Conservation (phyloP, 2,888 invertebrate genomes). For the Amorpha juglandis region DNA sequence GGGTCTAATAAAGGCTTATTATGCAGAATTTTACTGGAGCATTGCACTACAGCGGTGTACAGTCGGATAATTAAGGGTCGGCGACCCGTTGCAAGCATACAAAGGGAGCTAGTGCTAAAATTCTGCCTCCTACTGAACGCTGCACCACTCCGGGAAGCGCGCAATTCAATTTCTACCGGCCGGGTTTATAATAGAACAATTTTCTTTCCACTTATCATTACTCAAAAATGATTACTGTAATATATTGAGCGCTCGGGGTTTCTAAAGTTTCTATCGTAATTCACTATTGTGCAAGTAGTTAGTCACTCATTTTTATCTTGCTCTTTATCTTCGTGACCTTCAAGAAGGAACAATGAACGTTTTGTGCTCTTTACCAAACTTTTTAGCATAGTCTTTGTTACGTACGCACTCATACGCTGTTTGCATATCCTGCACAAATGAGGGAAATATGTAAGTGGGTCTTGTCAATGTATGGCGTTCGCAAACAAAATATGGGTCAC, state of each 20-base stretch:
- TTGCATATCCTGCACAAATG: not conserved
- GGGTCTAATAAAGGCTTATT: conserved; percentile 79
- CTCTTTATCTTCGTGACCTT: conserved; percentile 52
- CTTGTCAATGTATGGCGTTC: conserved; percentile 19
- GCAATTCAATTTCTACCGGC: conserved; percentile 45
- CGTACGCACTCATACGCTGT: not conserved
- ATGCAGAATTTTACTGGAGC: conserved; percentile 82
- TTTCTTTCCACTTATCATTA: conserved; percentile 34
- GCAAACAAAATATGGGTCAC: conserved; percentile 19
- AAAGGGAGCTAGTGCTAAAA: conserved; percentile 70
- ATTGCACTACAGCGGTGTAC: conserved; percentile 75
- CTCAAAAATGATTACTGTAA: conserved; percentile 31
- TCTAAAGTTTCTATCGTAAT: conserved; percentile 32
- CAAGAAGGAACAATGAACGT: conserved; percentile 48
- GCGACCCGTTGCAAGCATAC: conserved; percentile 64
- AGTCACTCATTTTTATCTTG: conserved; percentile 38
- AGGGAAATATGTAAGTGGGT: not conserved
- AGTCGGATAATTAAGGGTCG: conserved; percentile 79
- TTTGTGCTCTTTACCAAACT: conserved; percentile 30
- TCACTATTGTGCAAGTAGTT: conserved; percentile 31
- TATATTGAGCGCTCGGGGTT: conserved; percentile 31
- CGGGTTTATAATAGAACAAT: conserved; percentile 39
- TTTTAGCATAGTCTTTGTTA: conserved; percentile 7
- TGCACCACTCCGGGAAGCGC: conserved; percentile 48
- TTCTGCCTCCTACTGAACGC: conserved; percentile 51